Evolutionary conservation across 2,797 vertebrate genomes (phyloP).

Genomic region (Bradypodion ventrale): DNA sequence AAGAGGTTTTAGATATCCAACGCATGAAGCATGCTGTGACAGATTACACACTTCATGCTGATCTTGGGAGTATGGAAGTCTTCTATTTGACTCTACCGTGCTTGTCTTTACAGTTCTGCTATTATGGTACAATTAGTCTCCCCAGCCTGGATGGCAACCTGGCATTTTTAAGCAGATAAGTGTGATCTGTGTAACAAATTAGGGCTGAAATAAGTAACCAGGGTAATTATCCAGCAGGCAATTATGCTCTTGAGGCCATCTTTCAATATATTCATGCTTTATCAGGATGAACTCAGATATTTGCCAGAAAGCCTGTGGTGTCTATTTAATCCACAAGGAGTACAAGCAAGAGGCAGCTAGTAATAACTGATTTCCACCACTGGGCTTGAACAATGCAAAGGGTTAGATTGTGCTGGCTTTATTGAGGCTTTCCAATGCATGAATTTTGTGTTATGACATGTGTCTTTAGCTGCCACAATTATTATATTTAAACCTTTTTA

Average conservation of each 20-base stretch:
- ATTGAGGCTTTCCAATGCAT: neutral
- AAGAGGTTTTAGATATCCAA: too few species aligned
- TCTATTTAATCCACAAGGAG: too few species aligned
- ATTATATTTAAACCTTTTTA: slow-evolving; percentile 40
- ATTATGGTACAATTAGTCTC: neutral
- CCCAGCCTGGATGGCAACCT: neutral
- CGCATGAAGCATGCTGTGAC: too few species aligned
- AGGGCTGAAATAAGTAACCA: neutral
- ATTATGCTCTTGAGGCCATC: neutral
- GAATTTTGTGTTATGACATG: slow-evolving; percentile 23
- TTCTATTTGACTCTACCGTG: neutral
- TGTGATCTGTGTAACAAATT: neutral
- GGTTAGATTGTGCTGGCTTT: neutral
- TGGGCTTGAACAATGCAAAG: neutral
- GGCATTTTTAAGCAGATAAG: too few species aligned
- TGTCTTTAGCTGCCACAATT: neutral
- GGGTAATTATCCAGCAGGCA: neutral
- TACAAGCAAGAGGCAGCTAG: neutral
- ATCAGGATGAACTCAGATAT: slow-evolving; percentile 1
- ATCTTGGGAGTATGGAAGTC: neutral
- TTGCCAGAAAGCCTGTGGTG: neutral
- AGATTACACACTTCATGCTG: too few species aligned
- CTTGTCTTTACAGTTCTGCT: neutral
- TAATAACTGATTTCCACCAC: neutral
- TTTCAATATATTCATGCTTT: neutral